Percentiles rank a stretch among this genome's conserved stretches.
These are phyloP conservation scores for Drosophila kokeensis DNA, from an alignment of 2,888 invertebrate species.

Conservation along the genomic window DNA sequence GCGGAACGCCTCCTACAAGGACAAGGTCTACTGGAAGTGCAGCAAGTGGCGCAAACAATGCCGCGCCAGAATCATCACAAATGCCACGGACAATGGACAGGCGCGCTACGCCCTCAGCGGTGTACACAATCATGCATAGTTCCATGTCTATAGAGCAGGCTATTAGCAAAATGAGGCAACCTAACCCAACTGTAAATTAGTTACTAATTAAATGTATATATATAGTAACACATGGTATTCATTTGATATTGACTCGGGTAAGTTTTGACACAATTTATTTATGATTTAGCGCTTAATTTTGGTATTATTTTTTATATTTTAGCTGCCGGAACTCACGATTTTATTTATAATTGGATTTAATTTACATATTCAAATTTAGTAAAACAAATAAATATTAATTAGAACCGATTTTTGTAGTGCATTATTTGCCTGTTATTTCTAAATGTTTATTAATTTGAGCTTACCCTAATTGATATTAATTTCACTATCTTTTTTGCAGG, in stretches of 20 bases:
- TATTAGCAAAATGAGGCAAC: constrained; percentile 9
- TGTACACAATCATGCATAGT: constrained; percentile 83
- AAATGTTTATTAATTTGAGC: neutral
- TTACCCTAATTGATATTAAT: neutral
- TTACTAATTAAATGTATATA: neutral
- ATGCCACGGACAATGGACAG: constrained; percentile 62
- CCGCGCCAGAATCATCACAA: constrained; percentile 84
- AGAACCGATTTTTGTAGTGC: neutral
- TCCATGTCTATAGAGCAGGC: neutral
- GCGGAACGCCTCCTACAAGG: constrained; percentile 84
- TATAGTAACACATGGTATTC: neutral
- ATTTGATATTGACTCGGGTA: neutral
- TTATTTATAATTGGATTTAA: neutral
- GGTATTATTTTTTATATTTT: constrained; percentile 2
- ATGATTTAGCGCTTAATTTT: constrained; percentile 12
- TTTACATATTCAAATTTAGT: neutral
- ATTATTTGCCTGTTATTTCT: neutral
- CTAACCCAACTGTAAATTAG: constrained; percentile 7
- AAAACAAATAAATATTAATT: constrained; percentile 9
- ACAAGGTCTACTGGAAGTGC: constrained; percentile 85
- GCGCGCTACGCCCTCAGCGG: constrained; percentile 78
- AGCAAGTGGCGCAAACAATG: constrained; percentile 85
- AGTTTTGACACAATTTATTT: constrained; percentile 5
- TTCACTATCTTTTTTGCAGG: constrained; percentile 33
- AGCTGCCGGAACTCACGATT: constrained; percentile 2